A percentile compares a stretch with the other conserved stretches of the same genome.
Evolutionary conservation across 1,140 invertebrate genomes (phyloP).

Genomic region (Phocides pigmalion): DNA sequence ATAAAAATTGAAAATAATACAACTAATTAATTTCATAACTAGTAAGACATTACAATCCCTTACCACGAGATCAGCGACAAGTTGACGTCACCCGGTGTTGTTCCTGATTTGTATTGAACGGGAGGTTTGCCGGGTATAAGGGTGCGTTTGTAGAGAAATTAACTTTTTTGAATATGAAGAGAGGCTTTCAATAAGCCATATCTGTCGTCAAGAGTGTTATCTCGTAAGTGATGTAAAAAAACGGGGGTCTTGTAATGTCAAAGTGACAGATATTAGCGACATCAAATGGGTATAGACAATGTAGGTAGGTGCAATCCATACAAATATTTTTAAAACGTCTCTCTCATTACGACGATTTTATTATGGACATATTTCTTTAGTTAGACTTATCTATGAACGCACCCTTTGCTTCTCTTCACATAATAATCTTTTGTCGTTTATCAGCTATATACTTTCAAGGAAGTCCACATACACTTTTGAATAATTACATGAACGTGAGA

Average conservation of each 20-base stretch:
- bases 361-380: too few relatives aligned
- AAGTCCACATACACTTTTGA: not conserved
- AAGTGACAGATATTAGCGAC: too few relatives aligned
- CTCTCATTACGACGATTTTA: too few relatives aligned
- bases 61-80: constrained; percentile 81
- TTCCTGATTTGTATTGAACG: constrained; percentile 23
- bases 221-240: too few relatives aligned
- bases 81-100: constrained; percentile 70
- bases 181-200: too few relatives aligned
- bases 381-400: not conserved
- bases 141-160: constrained; percentile 13
- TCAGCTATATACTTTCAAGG: not conserved
- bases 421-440: not conserved
- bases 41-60: constrained; percentile 82
- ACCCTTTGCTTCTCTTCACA: constrained; percentile 13
- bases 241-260: too few relatives aligned
- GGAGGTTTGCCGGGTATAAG: constrained; percentile 9
- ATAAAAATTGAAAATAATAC: constrained; percentile 84
- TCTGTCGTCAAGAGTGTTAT: too few relatives aligned
- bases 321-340: too few relatives aligned
- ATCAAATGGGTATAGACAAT: too few relatives aligned
- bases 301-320: too few relatives aligned
- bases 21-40: constrained; percentile 84
- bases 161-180: not conserved
- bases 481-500: constrained; percentile 28